phyloP scores from a whole-genome alignment of 2,797 vertebrate species.

The Mareca penelope region DNA sequence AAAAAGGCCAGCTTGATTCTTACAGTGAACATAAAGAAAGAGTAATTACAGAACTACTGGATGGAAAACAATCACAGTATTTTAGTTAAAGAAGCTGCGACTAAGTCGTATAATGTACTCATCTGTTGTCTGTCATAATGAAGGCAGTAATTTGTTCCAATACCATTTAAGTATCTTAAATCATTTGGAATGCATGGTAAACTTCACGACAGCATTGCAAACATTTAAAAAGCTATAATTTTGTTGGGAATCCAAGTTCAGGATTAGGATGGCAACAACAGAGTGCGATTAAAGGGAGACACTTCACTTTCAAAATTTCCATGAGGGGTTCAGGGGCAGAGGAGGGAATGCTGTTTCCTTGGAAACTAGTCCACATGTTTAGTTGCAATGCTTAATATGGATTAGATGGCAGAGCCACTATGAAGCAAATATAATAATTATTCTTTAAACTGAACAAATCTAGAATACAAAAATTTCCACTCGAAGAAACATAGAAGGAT shows the following conservation, averaged over 20 bases:
- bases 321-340: not conserved
- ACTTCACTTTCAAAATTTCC: slow-evolving; percentile 22
- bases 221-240: slow-evolving; percentile 61
- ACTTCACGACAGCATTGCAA: slow-evolving; percentile 41
- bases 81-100: slow-evolving; percentile 62
- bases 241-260: slow-evolving; percentile 28
- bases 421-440: slow-evolving; percentile 44
- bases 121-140: slow-evolving; percentile 63
- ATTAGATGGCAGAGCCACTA: slow-evolving; percentile 44
- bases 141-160: slow-evolving; percentile 72
- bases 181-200: slow-evolving; percentile 40
- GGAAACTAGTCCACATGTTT: slow-evolving; percentile 53
- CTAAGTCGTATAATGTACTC: slow-evolving; percentile 46
- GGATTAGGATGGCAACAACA: slow-evolving; percentile 26
- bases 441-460: slow-evolving; percentile 65
- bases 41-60: slow-evolving; percentile 62
- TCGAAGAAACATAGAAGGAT: slow-evolving; percentile 21
- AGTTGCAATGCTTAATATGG: slow-evolving; percentile 56
- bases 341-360: slow-evolving; percentile 54
- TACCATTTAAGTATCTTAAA: slow-evolving; percentile 56
- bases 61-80: slow-evolving; percentile 55
- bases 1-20: not conserved
- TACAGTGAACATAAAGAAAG: slow-evolving; percentile 45
- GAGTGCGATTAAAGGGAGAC: slow-evolving; percentile 19
- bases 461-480: slow-evolving; percentile 55